Conservation (phyloP, 2,797 vertebrate genomes). For the Rhinogobio ventralis region DNA sequence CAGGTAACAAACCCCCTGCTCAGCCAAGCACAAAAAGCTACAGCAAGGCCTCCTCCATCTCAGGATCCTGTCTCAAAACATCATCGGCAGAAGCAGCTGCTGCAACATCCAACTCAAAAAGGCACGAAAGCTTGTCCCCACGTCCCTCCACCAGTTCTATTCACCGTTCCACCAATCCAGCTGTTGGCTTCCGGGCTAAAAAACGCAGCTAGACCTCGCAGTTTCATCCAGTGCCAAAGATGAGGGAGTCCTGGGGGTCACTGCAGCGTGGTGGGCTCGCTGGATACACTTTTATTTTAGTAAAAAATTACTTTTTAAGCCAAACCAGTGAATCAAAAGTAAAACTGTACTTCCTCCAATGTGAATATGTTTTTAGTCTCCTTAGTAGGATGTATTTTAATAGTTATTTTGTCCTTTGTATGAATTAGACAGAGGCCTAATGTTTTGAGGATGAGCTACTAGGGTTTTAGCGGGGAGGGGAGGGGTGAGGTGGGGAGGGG, state of each 20-base stretch:
- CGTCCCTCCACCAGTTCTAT: conserved; percentile 55
- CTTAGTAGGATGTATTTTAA: background rate
- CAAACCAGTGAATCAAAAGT: conserved; percentile 27
- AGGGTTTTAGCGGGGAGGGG: background rate
- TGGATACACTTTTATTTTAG: no score
- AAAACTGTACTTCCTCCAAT: conserved; percentile 23
- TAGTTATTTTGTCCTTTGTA: background rate
- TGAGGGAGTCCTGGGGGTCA: conserved; percentile 56
- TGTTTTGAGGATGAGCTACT: conserved; percentile 23
- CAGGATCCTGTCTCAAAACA: conserved; percentile 58
- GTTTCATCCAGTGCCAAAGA: conserved; percentile 69
- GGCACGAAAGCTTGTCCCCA: conserved; percentile 54
- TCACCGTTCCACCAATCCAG: conserved; percentile 66
- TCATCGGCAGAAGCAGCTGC: conserved; percentile 29
- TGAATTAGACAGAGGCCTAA: background rate
- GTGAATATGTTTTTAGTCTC: conserved; percentile 19
- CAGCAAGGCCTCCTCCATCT: conserved; percentile 34
- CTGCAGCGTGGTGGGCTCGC: conserved; percentile 41
- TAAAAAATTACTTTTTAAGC: conserved; percentile 38
- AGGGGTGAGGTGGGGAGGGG: no score
- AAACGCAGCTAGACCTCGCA: conserved; percentile 64
- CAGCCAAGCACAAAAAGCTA: conserved; percentile 66
- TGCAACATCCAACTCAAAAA: conserved; percentile 56
- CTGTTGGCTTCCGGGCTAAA: conserved; percentile 64
- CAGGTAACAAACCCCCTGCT: conserved; percentile 66